Percentiles rank a stretch among this genome's conserved stretches.
Evolutionary conservation across 2,888 invertebrate genomes (phyloP).

Genomic region (Cactoblastis cactorum): DNA sequence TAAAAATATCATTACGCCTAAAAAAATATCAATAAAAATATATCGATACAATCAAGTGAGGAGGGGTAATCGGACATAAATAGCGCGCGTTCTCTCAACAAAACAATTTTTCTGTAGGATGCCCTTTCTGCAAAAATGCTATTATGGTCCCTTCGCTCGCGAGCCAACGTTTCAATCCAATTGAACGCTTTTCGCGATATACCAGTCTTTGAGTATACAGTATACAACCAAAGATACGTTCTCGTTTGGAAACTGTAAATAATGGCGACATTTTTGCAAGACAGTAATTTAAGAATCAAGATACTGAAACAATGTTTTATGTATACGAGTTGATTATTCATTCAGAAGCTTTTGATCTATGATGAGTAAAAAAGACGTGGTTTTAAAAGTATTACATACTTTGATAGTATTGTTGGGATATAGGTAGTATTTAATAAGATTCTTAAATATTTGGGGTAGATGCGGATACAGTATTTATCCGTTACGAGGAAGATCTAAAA

Average conservation of each 20-base stretch:
- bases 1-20: neutral
- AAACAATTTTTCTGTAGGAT: slow-evolving; percentile 59
- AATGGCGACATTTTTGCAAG: slow-evolving; percentile 11
- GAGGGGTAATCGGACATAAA: slow-evolving; percentile 57
- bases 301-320: too few relatives aligned
- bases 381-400: too few relatives aligned
- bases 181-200: slow-evolving; percentile 52
- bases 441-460: too few relatives aligned
- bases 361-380: too few relatives aligned
- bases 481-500: too few relatives aligned
- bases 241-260: slow-evolving; percentile 37
- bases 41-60: slow-evolving; percentile 50
- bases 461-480: too few relatives aligned
- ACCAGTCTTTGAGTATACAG: slow-evolving; percentile 42
- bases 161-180: slow-evolving; percentile 62
- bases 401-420: too few relatives aligned
- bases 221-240: slow-evolving; percentile 44
- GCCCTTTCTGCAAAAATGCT: slow-evolving; percentile 59
- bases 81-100: slow-evolving; percentile 49
- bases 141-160: slow-evolving; percentile 59
- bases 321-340: too few relatives aligned
- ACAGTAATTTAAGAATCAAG: neutral
- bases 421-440: too few relatives aligned
- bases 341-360: too few relatives aligned
- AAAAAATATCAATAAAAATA: slow-evolving; percentile 14